phyloP scores from a whole-genome alignment of 2,113 vertebrate genomes.

The Aix galericulata region DNA sequence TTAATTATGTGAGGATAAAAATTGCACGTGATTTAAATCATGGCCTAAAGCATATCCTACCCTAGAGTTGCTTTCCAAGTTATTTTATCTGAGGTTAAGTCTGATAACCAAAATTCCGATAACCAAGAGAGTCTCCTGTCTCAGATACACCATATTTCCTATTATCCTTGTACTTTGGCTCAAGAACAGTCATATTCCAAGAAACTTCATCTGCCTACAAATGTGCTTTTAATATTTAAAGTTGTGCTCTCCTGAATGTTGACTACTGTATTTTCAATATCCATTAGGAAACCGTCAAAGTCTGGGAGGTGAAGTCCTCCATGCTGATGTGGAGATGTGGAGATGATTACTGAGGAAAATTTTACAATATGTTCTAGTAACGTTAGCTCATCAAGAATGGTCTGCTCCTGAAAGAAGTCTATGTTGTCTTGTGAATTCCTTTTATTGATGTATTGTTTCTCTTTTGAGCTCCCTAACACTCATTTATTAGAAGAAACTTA shows the following conservation, averaged over 20 bases:
- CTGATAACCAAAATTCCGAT: neutral
- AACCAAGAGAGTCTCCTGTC: neutral
- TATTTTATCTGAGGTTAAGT: neutral
- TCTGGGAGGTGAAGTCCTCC: neutral
- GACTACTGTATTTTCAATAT: neutral
- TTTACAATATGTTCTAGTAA: neutral
- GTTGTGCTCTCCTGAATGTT: neutral
- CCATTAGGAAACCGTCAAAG: neutral
- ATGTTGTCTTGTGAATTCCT: neutral
- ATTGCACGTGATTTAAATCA: neutral
- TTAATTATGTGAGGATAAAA: neutral
- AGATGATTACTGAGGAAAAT: neutral
- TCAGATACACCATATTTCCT: neutral
- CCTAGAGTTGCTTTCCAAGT: neutral
- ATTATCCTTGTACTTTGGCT: neutral
- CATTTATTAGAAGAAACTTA: neutral
- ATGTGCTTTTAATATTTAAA: neutral
- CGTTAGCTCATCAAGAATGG: neutral
- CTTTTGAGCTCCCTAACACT: neutral
- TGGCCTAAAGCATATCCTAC: neutral
- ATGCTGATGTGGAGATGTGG: accelerated
- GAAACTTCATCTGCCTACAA: neutral
- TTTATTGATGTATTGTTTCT: neutral
- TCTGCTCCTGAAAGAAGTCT: neutral
- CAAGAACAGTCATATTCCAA: neutral